Evolutionary conservation across 2,797 vertebrate species (phyloP).

Genomic region (Coendou prehensilis): DNA sequence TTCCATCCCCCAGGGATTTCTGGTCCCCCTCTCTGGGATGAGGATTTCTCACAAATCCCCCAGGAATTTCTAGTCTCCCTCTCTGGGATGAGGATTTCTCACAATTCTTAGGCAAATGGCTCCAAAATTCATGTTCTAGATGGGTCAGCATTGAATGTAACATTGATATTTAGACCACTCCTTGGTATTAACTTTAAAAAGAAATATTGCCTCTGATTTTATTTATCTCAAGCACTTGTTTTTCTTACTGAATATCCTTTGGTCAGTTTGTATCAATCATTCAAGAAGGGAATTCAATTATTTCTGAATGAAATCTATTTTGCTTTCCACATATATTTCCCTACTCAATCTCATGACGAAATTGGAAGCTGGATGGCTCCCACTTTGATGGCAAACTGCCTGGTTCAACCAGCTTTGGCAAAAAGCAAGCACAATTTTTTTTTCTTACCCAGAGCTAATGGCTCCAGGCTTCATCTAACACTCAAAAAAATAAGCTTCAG

Average conservation of each 20-base stretch:
- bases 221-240: not conserved
- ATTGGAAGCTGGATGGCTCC: slow-evolving; percentile 39
- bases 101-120: not conserved
- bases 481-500: slow-evolving; percentile 30
- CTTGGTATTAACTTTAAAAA: slow-evolving; percentile 45
- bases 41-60: not conserved
- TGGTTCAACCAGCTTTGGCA: slow-evolving; percentile 30
- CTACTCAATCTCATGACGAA: slow-evolving; percentile 61
- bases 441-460: slow-evolving; percentile 21
- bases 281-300: slow-evolving; percentile 63
- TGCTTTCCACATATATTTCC: slow-evolving; percentile 72
- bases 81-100: not conserved
- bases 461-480: not conserved
- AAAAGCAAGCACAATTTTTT: slow-evolving; percentile 63
- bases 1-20: not conserved
- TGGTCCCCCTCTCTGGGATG: not conserved
- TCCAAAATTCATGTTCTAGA: not conserved
- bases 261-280: slow-evolving; percentile 44
- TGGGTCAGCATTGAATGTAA: not conserved
- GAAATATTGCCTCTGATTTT: not conserved
- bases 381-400: slow-evolving; percentile 55
- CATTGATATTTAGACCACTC: not conserved
- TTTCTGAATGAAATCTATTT: slow-evolving; percentile 75
- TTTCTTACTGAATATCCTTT: slow-evolving; percentile 40
- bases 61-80: not conserved